Evolutionary conservation across 2,113 vertebrate genomes (phyloP).

Genomic region (Amblyopsis rosae): DNA sequence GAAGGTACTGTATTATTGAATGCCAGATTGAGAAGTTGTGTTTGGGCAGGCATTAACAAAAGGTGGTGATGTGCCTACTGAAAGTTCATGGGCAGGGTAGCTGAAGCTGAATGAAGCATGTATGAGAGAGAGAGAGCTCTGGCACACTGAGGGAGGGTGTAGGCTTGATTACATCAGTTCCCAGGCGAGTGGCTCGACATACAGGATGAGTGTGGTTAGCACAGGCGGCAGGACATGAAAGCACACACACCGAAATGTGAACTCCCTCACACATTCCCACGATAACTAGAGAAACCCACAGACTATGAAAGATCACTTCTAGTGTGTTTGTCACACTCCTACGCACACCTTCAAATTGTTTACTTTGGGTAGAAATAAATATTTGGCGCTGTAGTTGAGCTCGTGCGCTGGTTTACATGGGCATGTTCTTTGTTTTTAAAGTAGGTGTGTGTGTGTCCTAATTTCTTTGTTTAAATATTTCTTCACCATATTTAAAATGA

Average conservation of each 20-base stretch:
- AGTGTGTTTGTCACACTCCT: conserved; percentile 44
- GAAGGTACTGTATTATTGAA: background rate
- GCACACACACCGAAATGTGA: conserved; percentile 32
- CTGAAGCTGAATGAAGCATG: conserved; percentile 1
- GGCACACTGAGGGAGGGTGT: background rate
- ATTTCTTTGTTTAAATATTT: no score
- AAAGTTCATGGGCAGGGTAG: conserved; percentile 13
- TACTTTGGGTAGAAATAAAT: background rate
- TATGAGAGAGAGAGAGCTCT: conserved; percentile 7
- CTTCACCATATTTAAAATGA: no score
- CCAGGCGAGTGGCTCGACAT: conserved; percentile 74
- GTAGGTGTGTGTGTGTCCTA: no score
- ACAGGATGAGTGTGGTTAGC: conserved; percentile 77
- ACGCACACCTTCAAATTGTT: conserved; percentile 31
- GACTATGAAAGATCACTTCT: conserved; percentile 54
- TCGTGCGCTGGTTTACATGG: no score
- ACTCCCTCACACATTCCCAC: conserved; percentile 45
- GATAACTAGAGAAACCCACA: conserved; percentile 49
- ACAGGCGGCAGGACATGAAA: conserved; percentile 31
- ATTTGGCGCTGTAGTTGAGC: background rate
- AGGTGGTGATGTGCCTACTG: background rate
- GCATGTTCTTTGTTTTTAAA: no score
- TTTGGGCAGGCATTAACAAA: no score
- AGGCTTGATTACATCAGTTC: conserved; percentile 42
- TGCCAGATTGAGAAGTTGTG: no score